phyloP scores from a whole-genome alignment of 1,140 invertebrate genomes.

The Batillaria attramentaria region DNA sequence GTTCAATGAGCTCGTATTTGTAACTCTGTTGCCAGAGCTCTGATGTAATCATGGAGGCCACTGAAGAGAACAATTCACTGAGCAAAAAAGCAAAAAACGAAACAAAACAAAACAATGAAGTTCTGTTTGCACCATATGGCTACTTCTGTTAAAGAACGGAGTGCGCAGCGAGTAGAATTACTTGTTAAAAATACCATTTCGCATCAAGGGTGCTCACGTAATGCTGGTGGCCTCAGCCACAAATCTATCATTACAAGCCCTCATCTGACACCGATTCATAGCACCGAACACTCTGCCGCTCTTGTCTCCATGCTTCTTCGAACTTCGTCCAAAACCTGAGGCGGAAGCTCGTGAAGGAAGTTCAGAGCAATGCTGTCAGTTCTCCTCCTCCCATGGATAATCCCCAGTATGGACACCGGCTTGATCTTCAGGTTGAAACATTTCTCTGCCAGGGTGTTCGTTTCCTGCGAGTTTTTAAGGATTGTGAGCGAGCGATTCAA shows the following conservation, averaged over 20 bases:
- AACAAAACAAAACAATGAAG: neutral
- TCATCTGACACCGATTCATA: neutral
- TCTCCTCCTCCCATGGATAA: constrained; percentile 54
- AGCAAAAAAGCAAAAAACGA: no score
- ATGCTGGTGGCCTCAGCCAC: neutral
- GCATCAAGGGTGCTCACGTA: neutral
- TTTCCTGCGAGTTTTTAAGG: constrained; percentile 35
- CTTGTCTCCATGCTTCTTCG: neutral
- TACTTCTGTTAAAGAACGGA: neutral
- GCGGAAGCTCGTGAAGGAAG: constrained; percentile 46
- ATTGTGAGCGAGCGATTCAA: neutral
- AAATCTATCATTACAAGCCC: neutral
- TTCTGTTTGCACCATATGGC: neutral
- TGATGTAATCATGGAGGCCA: no score
- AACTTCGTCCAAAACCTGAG: constrained; percentile 38
- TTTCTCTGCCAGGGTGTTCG: constrained; percentile 49
- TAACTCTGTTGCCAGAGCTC: no score
- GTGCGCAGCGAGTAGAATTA: neutral
- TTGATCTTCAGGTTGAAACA: constrained; percentile 59
- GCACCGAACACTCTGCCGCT: constrained; percentile 14
- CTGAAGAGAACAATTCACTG: no score
- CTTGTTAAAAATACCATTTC: neutral
- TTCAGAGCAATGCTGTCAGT: constrained; percentile 47
- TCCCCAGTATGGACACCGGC: constrained; percentile 47
- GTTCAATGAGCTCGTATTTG: no score